phyloP scores from a whole-genome alignment of 1,140 invertebrate species.

The Halyomorpha halys region DNA sequence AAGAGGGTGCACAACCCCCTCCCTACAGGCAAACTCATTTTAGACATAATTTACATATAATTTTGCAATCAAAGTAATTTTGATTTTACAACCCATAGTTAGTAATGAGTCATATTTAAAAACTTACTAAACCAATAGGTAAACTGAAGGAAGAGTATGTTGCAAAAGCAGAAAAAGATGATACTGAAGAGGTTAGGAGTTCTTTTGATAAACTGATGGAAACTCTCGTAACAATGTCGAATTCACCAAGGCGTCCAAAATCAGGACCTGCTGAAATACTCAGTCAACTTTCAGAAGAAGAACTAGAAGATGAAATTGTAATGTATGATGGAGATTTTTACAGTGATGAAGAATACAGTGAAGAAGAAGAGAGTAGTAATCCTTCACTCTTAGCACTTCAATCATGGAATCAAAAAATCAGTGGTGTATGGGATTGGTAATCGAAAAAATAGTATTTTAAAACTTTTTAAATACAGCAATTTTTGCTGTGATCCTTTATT shows the following conservation, averaged over 20 bases:
- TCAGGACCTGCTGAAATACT: not conserved
- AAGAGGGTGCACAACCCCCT: too few relatives aligned
- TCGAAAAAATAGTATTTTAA: too few relatives aligned
- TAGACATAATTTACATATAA: too few relatives aligned
- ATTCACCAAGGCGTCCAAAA: not conserved
- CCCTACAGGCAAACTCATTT: too few relatives aligned
- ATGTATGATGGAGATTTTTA: not conserved
- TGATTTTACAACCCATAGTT: too few relatives aligned
- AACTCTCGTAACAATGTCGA: not conserved
- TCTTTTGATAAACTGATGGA: not conserved
- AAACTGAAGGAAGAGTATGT: slow-evolving; percentile 1
- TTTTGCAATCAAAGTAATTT: too few relatives aligned
- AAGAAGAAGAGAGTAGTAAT: not conserved
- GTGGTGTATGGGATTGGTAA: not conserved
- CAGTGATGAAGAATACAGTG: not conserved
- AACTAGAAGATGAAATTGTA: not conserved
- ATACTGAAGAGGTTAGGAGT: not conserved
- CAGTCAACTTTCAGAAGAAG: not conserved
- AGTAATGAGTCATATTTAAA: not conserved
- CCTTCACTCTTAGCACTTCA: slow-evolving; percentile 1
- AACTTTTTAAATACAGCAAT: too few relatives aligned
- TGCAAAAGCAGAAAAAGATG: not conserved
- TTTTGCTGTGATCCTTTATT: too few relatives aligned
- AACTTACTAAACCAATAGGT: not conserved
- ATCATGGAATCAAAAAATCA: not conserved